Percentiles rank a stretch among this genome's conserved stretches.
phyloP scores from a whole-genome alignment of 2,113 vertebrate species.

The Pagrus major region DNA sequence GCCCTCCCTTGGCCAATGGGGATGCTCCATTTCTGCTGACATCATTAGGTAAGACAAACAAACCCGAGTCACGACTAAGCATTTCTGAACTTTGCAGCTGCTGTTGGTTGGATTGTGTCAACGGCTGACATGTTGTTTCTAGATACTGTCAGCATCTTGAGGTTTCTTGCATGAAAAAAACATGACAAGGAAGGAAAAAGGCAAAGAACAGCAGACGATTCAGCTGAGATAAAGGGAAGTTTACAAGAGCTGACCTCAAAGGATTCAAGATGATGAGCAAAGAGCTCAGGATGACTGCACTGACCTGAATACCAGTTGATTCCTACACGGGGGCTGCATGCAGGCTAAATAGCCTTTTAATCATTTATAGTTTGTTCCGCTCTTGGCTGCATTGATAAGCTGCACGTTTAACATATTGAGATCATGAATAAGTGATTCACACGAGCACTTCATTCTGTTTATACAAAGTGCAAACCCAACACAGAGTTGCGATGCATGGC shows the following conservation, averaged over 20 bases:
- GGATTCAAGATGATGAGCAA: conserved; percentile 3
- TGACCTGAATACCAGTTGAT: conserved; percentile 18
- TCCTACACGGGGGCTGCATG: conserved; percentile 29
- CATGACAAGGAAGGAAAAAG: neutral
- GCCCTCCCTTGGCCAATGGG: conserved; percentile 10
- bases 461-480: conserved; percentile 10
- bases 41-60: conserved; percentile 66
- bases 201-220: conserved; percentile 4
- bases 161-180: neutral
- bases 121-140: neutral
- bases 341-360: conserved; percentile 53
- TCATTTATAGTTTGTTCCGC: conserved; percentile 41
- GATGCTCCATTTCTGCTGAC: conserved; percentile 17
- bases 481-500: conserved; percentile 5
- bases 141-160: neutral
- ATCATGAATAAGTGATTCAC: conserved; percentile 43
- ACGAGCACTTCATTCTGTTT: neutral
- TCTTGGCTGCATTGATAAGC: conserved; percentile 50
- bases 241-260: conserved; percentile 7
- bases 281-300: neutral
- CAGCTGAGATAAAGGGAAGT: conserved; percentile 1
- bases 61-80: neutral
- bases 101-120: neutral
- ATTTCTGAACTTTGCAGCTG: neutral
- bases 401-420: conserved; percentile 38